Base-by-base conservation (phyloP, 2,888 invertebrate species). In the Polyommatus iphigenia region DNA sequence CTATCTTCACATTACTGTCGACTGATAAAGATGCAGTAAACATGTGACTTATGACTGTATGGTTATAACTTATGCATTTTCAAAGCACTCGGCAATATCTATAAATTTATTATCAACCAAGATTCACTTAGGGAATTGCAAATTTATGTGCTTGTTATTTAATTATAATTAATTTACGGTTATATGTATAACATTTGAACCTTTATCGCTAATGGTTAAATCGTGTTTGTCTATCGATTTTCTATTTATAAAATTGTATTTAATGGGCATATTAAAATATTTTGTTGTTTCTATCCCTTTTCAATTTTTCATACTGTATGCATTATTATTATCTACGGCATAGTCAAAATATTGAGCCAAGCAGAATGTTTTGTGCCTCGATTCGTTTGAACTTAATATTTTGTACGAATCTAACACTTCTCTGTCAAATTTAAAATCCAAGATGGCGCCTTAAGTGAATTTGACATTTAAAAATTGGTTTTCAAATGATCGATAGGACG, bases 401-500 rank as follows among this genome's bases (percentile, higher is more conserved):
- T 36, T 41, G 41, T 41, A 20, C 24, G 4, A 62, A 62, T 13
- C 20, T 24, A 8, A 20, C 3, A 62, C 20, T 62, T 7, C 36
- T 36, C 59, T 62, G 18, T 24, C 62, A 62, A 15, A 76, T 59
- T 57, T 72, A 24, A 57, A 71, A 77, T 29, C 15, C 57, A 54
- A 78, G 80, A 80, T 84, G 83, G 84, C 29, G 67, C n/a, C n/a
- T n/a, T 15, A 29, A 67, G 29, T 67, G 67, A 67, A 84, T 73
- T 78, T 78, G 80, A 81, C 80, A 77, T 78, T 82, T 83, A 79
- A 80, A 85, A 85, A 83, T 83, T 82, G 82, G 82, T 82, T 82
- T 79, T 76, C 79, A 76, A 80, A 86, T 93, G 92, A 93, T 93
- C 87, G 92, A 93, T 94, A 88, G 92, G 90, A 86, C 86, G 86